Evolutionary conservation across 1,140 invertebrate species (phyloP).

Genomic region (Radopholus similis): DNA sequence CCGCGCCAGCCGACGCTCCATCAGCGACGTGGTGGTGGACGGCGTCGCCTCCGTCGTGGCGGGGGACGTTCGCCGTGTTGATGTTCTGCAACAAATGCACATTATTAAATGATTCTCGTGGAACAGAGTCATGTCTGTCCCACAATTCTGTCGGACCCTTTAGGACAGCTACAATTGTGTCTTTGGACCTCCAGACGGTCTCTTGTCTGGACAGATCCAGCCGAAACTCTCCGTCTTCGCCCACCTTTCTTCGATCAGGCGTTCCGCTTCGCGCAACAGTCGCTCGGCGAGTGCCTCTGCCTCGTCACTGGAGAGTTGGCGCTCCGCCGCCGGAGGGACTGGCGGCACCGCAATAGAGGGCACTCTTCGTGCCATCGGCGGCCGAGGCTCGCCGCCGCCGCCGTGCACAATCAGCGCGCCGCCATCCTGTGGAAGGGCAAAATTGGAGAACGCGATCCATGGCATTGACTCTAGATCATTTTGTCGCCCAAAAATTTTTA

Average conservation of each 20-base stretch:
- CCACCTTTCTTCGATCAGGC: not conserved
- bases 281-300: constrained; percentile 8
- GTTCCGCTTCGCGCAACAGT: constrained; percentile 2
- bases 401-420: not conserved
- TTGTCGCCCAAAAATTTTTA: not conserved
- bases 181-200: not conserved
- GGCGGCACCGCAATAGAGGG: not conserved
- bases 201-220: too few species aligned
- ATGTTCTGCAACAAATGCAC: not conserved
- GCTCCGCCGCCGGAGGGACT: constrained; percentile 1
- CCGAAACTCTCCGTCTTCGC: not conserved
- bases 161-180: constrained; percentile 9
- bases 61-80: not conserved
- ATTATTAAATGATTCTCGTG: too few species aligned
- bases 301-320: not conserved
- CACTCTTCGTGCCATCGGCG: not conserved
- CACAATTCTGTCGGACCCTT: not conserved
- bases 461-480: not conserved
- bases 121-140: not conserved
- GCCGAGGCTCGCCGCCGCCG: not conserved
- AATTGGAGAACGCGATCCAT: not conserved
- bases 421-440: too few species aligned
- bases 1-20: constrained; percentile 21
- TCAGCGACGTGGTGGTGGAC: not conserved
- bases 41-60: not conserved